Conservation (phyloP, 2,888 invertebrate genomes). For the Troilus luridus region DNA sequence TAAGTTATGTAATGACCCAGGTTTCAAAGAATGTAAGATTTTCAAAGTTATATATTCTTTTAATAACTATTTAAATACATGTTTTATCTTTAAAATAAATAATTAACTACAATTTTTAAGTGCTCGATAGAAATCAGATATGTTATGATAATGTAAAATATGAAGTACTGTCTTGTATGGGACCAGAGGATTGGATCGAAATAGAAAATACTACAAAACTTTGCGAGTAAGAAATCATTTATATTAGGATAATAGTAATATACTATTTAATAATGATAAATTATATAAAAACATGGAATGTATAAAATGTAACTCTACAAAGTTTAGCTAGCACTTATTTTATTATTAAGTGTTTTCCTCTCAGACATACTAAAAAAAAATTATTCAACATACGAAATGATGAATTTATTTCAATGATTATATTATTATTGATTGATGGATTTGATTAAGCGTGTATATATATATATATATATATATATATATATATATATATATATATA, state of each 20-base stretch:
- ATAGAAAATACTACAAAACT: conserved; percentile 1
- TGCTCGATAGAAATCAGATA: conserved; percentile 28
- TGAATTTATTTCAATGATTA: too few relatives aligned
- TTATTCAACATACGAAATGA: too few relatives aligned
- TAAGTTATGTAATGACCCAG: conserved; percentile 29
- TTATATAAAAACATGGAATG: too few relatives aligned
- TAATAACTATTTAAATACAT: neutral
- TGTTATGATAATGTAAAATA: conserved; percentile 38
- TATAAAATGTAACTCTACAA: too few relatives aligned
- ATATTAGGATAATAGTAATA: neutral
- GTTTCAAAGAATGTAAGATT: conserved; percentile 50
- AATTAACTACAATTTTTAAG: conserved; percentile 31
- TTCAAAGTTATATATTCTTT: neutral
- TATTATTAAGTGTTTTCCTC: too few relatives aligned
- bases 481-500: too few relatives aligned
- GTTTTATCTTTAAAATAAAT: neutral
- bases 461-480: too few relatives aligned
- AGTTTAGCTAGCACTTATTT: too few relatives aligned
- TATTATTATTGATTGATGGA: too few relatives aligned
- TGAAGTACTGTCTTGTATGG: conserved; percentile 27
- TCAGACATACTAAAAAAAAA: too few relatives aligned
- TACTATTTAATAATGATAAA: neutral
- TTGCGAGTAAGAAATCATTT: conserved; percentile 46
- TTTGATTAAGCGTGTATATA: too few relatives aligned
- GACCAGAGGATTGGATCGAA: conserved; percentile 56